Conservation (phyloP, 2,113 vertebrate genomes). For the Aramus guarauna region DNA sequence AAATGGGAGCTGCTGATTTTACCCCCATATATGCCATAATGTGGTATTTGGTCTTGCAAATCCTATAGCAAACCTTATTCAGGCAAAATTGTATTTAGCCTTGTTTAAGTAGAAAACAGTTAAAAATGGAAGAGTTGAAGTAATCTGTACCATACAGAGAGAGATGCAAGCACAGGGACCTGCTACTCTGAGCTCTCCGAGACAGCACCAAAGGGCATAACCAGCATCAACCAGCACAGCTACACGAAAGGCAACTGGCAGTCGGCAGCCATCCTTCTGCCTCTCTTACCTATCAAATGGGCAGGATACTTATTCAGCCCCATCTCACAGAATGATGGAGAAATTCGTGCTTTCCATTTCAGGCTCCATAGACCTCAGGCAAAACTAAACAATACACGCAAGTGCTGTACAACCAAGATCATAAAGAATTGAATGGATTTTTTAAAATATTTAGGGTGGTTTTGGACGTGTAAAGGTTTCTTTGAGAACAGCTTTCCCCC, state of each 20-base stretch:
- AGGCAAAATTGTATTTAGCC: neutral
- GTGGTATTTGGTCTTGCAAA: neutral
- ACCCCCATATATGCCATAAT: fast-evolving
- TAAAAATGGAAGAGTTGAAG: neutral
- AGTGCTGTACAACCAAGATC: neutral
- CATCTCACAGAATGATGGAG: neutral
- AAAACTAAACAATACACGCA: neutral
- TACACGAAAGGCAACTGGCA: neutral
- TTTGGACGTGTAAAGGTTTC: neutral
- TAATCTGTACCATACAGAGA: neutral
- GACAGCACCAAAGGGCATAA: neutral
- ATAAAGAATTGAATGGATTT: neutral
- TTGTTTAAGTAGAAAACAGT: neutral
- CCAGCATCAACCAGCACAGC: neutral
- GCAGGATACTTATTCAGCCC: neutral
- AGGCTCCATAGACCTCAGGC: neutral
- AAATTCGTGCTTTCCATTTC: neutral
- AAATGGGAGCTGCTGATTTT: neutral
- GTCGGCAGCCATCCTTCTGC: neutral
- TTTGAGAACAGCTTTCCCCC: neutral
- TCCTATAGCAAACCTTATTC: neutral
- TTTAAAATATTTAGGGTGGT: neutral
- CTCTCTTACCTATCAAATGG: neutral
- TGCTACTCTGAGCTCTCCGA: neutral
- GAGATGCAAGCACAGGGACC: neutral